Conservation (phyloP, 2,797 vertebrate genomes). For the Diplodus puntazzo region DNA sequence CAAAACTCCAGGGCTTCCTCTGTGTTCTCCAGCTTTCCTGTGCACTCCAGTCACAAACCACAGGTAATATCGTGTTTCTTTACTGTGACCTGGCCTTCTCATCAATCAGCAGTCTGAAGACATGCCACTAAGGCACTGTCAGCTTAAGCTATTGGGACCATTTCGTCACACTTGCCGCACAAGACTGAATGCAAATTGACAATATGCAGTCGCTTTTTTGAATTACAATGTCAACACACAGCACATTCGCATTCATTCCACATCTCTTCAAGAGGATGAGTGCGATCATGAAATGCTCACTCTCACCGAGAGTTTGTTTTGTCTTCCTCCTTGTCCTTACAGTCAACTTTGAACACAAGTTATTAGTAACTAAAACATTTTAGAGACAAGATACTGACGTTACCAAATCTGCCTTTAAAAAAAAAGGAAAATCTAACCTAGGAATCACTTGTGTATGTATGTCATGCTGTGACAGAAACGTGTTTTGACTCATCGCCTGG, state of each 20-base stretch:
- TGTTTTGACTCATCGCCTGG: neutral
- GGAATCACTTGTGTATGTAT: neutral
- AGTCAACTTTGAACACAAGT: neutral
- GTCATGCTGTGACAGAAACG: neutral
- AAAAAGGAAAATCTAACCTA: neutral
- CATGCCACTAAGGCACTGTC: conserved; percentile 7
- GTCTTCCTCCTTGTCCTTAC: neutral
- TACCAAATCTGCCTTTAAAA: too few relatives aligned
- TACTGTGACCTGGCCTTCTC: conserved; percentile 10
- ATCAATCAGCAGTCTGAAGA: conserved; percentile 21
- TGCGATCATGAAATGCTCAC: neutral
- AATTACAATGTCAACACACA: conserved; percentile 30
- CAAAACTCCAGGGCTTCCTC: neutral
- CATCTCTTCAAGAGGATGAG: neutral
- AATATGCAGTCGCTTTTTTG: conserved; percentile 14
- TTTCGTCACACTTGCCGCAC: conserved; percentile 24
- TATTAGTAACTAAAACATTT: neutral
- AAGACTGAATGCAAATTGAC: conserved; percentile 10
- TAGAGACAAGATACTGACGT: neutral
- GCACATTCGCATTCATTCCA: neutral
- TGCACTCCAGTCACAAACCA: neutral
- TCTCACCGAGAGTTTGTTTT: neutral
- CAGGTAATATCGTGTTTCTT: neutral
- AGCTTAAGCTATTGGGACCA: conserved; percentile 3
- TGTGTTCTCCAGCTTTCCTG: conserved; percentile 3